A percentile compares a stretch with the other conserved stretches of the same genome.
Evolutionary conservation across 1,140 invertebrate species (phyloP).

Genomic region (Drosophila paulistorum): DNA sequence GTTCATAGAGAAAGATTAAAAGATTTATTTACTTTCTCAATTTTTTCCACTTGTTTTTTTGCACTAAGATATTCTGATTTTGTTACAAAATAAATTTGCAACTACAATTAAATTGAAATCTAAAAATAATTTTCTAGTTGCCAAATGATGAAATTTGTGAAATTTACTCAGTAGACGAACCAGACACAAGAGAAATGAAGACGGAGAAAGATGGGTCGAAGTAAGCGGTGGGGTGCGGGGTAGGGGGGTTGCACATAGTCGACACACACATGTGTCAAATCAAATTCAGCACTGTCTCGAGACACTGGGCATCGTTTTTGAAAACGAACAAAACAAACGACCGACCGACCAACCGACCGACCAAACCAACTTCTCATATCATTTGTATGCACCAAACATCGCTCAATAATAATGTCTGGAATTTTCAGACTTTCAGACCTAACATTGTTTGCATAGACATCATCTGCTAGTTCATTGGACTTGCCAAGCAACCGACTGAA

Average conservation of each 20-base stretch:
- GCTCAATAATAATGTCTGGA: constrained; percentile 44
- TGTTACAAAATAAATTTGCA: neutral
- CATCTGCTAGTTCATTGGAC: constrained; percentile 15
- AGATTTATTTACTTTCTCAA: too few species aligned
- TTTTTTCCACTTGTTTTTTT: too few species aligned
- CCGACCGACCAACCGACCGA: neutral
- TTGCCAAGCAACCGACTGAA: neutral
- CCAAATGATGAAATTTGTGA: neutral
- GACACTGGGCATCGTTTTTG: neutral
- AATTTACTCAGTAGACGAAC: neutral
- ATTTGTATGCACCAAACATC: constrained; percentile 42
- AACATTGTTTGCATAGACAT: constrained; percentile 29
- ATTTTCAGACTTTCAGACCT: constrained; percentile 29
- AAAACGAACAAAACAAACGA: neutral
- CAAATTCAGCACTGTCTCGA: neutral
- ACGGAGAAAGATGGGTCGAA: too few species aligned
- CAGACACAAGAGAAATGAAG: too few species aligned
- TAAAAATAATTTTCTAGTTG: neutral
- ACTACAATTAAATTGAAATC: neutral
- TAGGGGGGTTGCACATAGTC: neutral
- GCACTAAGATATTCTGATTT: neutral
- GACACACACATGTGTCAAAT: constrained; percentile 7
- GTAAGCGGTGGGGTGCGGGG: too few species aligned
- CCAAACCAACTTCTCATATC: constrained; percentile 9
- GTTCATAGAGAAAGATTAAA: too few species aligned